Base-by-base conservation (phyloP, 2,888 invertebrate genomes). In the Chymomyza fuscimana region DNA sequence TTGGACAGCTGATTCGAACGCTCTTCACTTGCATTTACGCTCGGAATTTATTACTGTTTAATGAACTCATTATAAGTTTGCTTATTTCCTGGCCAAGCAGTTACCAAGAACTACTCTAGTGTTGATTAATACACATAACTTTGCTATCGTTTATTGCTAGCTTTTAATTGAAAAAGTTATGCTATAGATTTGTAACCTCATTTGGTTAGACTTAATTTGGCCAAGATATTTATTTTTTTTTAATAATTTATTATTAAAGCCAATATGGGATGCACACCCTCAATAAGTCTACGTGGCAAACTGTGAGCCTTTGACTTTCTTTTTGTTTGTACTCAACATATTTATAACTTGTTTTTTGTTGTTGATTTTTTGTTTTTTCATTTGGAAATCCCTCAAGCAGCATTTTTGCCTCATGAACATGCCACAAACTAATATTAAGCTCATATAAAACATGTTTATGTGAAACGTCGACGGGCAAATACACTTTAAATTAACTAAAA, bases 41-140 rank as follows among this genome's bases (percentile, higher is more conserved):
- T 58, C 63, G 79, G 80, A 82, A 80, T 86, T 85, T 78, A 76
- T 82, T 71, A 62, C 72, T 78, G 77, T 73, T 82, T 87, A 80
- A 85, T 87, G 87, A 86, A 88, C 87, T 87, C 77, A 83, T 86
- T 88, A 88, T 62, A 86, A 89, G 76, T 86, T 86, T 85, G 52
- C 66, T 69, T 76, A 71, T 74, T 78, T 77, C 71, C 69, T 52
- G 63, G 32, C 50, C 62, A 40, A 65, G 36, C 62, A 66, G 22
- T 69, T 76, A 73, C 65, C 78, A 77, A 73, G 77, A 77, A 73
- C 69, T 75, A 64, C 64, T 64, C 60, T 69, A 51, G 69, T 65
- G 70, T 51, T 62, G 62, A 50, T 63, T 63, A 36, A 56, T 10
- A 29, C 16, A 60, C 50, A 40, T 46, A 19, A 65, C 46, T 59